These are phyloP conservation scores for Allygus modestus DNA, from an alignment of 2,888 invertebrate species.

Conservation along the genomic window DNA sequence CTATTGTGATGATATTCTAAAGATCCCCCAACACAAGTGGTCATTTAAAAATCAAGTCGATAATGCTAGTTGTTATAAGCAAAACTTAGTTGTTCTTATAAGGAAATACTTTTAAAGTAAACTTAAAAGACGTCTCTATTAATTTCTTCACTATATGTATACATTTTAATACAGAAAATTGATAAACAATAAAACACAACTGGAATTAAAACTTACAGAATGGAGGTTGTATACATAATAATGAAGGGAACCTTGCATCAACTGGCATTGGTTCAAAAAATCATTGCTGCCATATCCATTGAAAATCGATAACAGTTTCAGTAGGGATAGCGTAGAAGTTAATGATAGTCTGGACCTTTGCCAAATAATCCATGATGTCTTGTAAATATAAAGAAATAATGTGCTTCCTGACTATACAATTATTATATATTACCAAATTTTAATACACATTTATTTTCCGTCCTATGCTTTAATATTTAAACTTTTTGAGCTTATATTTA, in stretches of 20 bases:
- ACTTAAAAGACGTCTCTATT: too few relatives aligned
- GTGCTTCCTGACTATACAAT: constrained; percentile 2
- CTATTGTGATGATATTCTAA: too few relatives aligned
- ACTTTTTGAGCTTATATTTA: background rate
- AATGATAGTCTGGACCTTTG: constrained; percentile 58
- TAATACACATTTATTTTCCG: background rate
- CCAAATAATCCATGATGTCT: constrained; percentile 11
- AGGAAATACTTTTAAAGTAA: too few relatives aligned
- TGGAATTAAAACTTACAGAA: background rate
- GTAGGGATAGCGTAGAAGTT: background rate
- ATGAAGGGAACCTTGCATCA: background rate
- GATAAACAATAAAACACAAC: background rate
- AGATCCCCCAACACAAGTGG: too few relatives aligned
- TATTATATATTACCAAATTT: constrained; percentile 10
- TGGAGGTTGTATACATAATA: background rate
- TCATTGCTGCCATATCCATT: constrained; percentile 27
- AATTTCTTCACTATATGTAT: too few relatives aligned
- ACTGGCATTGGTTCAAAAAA: constrained; percentile 54
- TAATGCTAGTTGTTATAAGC: too few relatives aligned
- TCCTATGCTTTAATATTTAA: constrained; percentile 7
- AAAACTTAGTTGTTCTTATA: too few relatives aligned
- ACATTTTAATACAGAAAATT: too few relatives aligned
- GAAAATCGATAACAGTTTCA: background rate
- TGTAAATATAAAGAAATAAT: constrained; percentile 49
- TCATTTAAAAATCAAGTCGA: too few relatives aligned